phyloP scores from a whole-genome alignment of 2,888 invertebrate species.

The Asteroscopus sphinx region DNA sequence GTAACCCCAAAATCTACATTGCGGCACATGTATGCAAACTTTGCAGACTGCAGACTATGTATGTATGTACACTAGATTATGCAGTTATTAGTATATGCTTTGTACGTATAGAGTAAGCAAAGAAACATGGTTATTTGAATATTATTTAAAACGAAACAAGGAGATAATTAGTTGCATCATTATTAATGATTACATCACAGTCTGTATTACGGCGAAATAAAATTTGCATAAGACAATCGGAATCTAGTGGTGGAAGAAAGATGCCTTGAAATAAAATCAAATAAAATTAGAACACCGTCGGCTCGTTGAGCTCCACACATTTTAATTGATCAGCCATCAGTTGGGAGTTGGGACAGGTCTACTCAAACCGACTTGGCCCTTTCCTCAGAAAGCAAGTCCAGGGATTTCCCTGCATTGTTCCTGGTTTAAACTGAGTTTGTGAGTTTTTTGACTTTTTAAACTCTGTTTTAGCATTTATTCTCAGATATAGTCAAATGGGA shows the following conservation, averaged over 20 bases:
- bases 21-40: slow-evolving; percentile 41
- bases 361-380: too few species aligned
- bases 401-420: too few species aligned
- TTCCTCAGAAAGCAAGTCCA: too few species aligned
- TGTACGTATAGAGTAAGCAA: slow-evolving; percentile 4
- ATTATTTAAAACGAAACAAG: not conserved
- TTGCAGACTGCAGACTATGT: slow-evolving; percentile 36
- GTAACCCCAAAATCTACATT: slow-evolving; percentile 55
- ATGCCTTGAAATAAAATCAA: not conserved
- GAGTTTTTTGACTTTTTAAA: too few species aligned
- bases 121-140: not conserved
- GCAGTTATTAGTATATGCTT: slow-evolving; percentile 34
- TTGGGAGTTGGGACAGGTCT: too few species aligned
- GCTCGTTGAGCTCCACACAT: too few species aligned
- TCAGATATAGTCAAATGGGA: too few species aligned
- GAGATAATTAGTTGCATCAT: slow-evolving; percentile 4
- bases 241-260: too few species aligned
- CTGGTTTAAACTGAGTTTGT: too few species aligned
- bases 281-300: too few species aligned
- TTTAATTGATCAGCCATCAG: too few species aligned
- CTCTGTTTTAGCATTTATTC: too few species aligned
- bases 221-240: slow-evolving; percentile 1
- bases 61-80: slow-evolving; percentile 35
- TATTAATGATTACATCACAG: slow-evolving; percentile 7
- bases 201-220: not conserved